Base-by-base conservation (phyloP, 1,140 invertebrate genomes). In the Eupeodes corollae region DNA sequence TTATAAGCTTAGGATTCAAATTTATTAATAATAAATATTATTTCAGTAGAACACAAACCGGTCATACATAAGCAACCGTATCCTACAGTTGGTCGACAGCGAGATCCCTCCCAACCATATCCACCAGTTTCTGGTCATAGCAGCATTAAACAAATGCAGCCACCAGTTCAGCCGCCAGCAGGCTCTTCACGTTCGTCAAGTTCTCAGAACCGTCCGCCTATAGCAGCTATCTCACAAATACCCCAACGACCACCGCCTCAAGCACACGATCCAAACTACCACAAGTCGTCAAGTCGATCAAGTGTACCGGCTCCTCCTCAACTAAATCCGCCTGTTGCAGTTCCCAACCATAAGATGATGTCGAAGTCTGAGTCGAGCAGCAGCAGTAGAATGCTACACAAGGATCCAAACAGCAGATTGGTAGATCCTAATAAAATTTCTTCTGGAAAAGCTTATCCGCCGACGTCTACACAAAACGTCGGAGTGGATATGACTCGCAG, bases 1-100 rank as follows among this genome's bases (percentile, higher is more conserved):
- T 38, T n/a, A n/a, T n/a, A 38, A 34, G 44, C 44, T 34, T 26
- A 19, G 12, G 19, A 59, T 31, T 37, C 13, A 21, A 14, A n/a
- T 44, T 13, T n/a, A 39, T 37, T 42, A 14, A 32, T 43, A 37
- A 15, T 43, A 15, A 44, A n/a, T 15, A 3, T 26, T 38, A 41
- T 44, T 15, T 40, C 48, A 48, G 5, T 48, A 67, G 63, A 67
- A 51, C 63, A 66, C 52, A 67, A 67, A 43, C 57, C 58, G 6
- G 18, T 26, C 15, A 44, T 15, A 2, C 21, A 16, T 44, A 21
- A 14, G 10, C 18, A 47, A 53, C 42, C 61, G 58, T 49, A 39
- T 8, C 16, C 30, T 33, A 15, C 58, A 63, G 35, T 47, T 52
- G 3, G 54, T 55, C 41, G 55, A 41, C 31, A 43, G 47, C 53